These are phyloP conservation scores for Dorcus parallelipipedus DNA, from an alignment of 2,888 invertebrate genomes.

Conservation along the genomic window DNA sequence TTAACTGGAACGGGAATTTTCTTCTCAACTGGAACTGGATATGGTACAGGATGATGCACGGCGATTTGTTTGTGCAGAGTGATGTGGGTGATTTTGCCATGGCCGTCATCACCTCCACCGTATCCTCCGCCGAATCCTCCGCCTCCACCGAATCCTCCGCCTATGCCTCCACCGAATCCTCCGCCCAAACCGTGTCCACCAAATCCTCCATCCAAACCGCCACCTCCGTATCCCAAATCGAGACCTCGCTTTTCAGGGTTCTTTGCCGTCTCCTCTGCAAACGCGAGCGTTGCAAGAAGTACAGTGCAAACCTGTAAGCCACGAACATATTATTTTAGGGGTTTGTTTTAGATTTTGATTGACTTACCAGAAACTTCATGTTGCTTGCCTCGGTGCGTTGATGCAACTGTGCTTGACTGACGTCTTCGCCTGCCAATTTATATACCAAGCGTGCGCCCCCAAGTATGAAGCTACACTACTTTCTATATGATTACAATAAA, in stretches of 20 bases:
- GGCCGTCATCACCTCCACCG: conserved; percentile 10
- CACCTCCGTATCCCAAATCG: conserved; percentile 14
- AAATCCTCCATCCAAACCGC: conserved; percentile 13
- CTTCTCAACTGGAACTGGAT: conserved; percentile 16
- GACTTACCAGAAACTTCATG: conserved; percentile 21
- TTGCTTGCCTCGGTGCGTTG: conserved; percentile 23
- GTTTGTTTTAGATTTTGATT: background rate
- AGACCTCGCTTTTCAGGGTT: conserved; percentile 17
- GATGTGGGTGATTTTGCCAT: conserved; percentile 18
- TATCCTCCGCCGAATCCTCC: conserved; percentile 2
- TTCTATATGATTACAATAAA: conserved; percentile 18
- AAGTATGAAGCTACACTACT: conserved; percentile 17
- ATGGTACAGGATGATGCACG: conserved; percentile 14
- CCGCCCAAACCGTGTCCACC: conserved; percentile 13
- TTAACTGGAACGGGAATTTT: conserved; percentile 13
- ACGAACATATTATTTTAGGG: background rate
- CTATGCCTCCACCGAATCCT: conserved; percentile 14
- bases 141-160: conserved; percentile 13
- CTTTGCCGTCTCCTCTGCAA: conserved; percentile 12
- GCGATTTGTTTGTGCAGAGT: conserved; percentile 15
- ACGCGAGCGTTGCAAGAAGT: conserved; percentile 10
- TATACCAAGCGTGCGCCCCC: conserved; percentile 18
- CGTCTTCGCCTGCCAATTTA: conserved; percentile 5
- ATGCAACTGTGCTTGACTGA: conserved; percentile 16
- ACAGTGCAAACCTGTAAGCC: conserved; percentile 15